These are phyloP conservation scores for Typhlichthys subterraneus DNA, from an alignment of 2,797 vertebrate species.

Conservation along the genomic window DNA sequence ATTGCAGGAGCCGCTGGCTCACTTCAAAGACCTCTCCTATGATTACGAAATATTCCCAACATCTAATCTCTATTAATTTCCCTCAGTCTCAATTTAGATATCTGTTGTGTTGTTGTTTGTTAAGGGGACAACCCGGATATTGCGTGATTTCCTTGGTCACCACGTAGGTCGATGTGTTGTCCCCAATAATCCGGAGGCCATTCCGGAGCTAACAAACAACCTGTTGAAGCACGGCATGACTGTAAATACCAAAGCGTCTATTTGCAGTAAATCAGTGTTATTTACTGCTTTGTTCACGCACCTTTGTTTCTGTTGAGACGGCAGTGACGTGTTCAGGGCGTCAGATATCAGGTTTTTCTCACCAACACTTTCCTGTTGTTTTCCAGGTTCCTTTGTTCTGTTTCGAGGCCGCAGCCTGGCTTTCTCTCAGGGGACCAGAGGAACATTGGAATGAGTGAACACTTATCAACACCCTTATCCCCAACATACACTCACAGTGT, in stretches of 20 bases:
- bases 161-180: constrained; percentile 73
- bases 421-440: constrained; percentile 91
- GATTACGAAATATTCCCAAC: constrained; percentile 43
- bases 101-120: constrained; percentile 71
- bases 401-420: constrained; percentile 84
- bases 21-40: constrained; percentile 32
- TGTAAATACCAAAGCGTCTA: constrained; percentile 88
- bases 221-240: constrained; percentile 82
- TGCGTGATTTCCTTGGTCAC: constrained; percentile 83
- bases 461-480: constrained; percentile 42
- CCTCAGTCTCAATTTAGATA: constrained; percentile 57
- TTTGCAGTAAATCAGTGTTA: constrained; percentile 93
- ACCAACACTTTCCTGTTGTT: constrained; percentile 99
- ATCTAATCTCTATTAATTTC: constrained; percentile 48
- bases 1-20: constrained; percentile 12
- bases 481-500: constrained; percentile 38
- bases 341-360: constrained; percentile 98
- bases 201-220: constrained; percentile 85
- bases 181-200: constrained; percentile 81
- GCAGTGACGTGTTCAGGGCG: constrained; percentile 95
- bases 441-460: constrained; percentile 61
- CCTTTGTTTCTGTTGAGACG: constrained; percentile 91
- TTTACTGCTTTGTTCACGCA: constrained; percentile 91
- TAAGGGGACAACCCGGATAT: constrained; percentile 76
- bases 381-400: constrained; percentile 94